Base-by-base conservation (phyloP, 2,888 invertebrate genomes). In the Bimastos eiseni region DNA sequence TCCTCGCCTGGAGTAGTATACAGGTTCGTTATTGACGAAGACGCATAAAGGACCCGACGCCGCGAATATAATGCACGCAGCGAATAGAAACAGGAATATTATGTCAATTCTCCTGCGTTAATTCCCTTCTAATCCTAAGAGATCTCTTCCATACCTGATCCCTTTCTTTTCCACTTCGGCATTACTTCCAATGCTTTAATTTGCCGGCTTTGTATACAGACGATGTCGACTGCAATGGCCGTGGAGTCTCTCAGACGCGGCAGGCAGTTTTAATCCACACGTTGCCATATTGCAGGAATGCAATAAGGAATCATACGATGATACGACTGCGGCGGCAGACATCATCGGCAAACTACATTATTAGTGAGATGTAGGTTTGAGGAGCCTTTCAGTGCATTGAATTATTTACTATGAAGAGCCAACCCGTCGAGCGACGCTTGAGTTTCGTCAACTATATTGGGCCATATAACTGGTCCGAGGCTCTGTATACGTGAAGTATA, bases 211-310 rank as follows among this genome's bases (percentile, higher is more conserved):
- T 70, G 4, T 70, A n/a, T n/a, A 70, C 6, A 70, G 70, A 70
- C 6, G 70, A 70, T n/a, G 70, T 17, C 70, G 70, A n/a, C 5
- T 70, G 70, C 70, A n/a, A n/a, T 8, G 70, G 70, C 70, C 30
- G 8, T n/a, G n/a, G 70, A 70, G n/a, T 70, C 30, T 70, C 70
- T n/a, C 30, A 70, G 30, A n/a, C n/a, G 70, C 70, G 13, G 70
- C 70, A 70, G 70, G 70, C 30, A 70, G n/a, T 70, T 70, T 70
- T 70, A 70, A 70, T 70, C 70, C 70, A 5, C 11, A n/a, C 70
- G 70, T n/a, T 70, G 70, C 70, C n/a, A 70, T 70, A 70, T 70
- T 70, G 70, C 70, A n/a, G 70, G 70, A 70, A 70, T 70, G 70
- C 70, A 70, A 70, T 70, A 70, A 11, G 17, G 70, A 8, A 70